Evolutionary conservation across 23 tunicate genomes (phyloP).

Genomic region (Phallusia fumigata): DNA sequence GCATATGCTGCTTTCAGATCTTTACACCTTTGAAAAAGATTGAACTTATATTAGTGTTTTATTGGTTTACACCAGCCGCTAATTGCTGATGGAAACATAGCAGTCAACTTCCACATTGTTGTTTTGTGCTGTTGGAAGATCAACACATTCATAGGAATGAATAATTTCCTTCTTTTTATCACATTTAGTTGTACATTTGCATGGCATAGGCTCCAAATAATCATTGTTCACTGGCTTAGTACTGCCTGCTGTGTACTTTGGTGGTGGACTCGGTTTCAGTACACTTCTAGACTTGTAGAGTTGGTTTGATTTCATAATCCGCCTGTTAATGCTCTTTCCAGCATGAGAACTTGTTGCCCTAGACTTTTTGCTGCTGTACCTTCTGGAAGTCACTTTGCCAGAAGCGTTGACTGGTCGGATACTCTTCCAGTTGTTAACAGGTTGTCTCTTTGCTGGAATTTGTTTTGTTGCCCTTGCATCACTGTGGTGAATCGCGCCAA

Average conservation of each 20-base stretch:
- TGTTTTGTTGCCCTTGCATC: background rate
- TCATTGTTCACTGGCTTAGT: background rate
- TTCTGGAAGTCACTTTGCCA: background rate
- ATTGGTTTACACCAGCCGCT: background rate
- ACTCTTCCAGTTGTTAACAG: background rate
- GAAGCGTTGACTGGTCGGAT: background rate
- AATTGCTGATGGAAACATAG: background rate
- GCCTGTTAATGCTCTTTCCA: background rate
- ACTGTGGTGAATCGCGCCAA: background rate
- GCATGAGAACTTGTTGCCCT: background rate
- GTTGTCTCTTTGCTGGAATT: background rate
- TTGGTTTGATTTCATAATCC: background rate
- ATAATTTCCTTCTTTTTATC: background rate
- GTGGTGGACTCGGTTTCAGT: background rate
- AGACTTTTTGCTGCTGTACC: background rate
- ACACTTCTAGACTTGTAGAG: background rate
- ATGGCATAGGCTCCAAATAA: background rate
- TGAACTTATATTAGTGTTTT: too few species aligned
- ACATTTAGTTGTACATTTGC: background rate
- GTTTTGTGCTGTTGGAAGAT: background rate
- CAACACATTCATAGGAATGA: conserved; percentile 10
- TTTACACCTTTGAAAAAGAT: too few species aligned
- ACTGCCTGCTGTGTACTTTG: background rate
- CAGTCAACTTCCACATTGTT: background rate
- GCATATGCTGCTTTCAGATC: too few species aligned